A percentile compares a stretch with the other conserved stretches of the same genome.
phyloP scores from a whole-genome alignment of 2,888 invertebrate genomes.

The Volucella zonaria region DNA sequence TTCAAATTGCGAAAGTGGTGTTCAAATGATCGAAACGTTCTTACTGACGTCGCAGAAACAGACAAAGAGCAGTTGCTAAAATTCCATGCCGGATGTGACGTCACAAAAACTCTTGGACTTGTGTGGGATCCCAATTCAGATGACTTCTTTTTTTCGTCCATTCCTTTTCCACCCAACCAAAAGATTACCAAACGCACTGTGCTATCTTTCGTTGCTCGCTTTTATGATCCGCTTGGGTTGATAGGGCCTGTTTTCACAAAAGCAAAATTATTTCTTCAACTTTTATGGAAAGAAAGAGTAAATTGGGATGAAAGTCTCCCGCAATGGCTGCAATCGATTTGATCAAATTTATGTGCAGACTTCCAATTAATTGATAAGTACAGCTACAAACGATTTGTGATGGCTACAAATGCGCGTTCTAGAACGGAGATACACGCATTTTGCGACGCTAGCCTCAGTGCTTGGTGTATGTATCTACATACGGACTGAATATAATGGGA shows the following conservation, averaged over 20 bases:
- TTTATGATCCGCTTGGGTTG: conserved; percentile 58
- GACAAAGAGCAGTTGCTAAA: background rate
- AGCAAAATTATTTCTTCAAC: conserved; percentile 60
- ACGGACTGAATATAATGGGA: no score
- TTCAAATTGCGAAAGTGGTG: background rate
- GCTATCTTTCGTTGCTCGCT: conserved; percentile 47
- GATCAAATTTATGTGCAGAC: conserved; percentile 16
- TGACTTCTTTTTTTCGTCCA: conserved; percentile 43
- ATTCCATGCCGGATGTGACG: conserved; percentile 36
- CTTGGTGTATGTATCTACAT: no score
- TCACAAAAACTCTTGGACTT: conserved; percentile 46
- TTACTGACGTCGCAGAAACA: conserved; percentile 1
- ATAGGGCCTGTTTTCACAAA: no score
- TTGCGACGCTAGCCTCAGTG: no score
- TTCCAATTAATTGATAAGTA: no score
- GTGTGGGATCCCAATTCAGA: no score
- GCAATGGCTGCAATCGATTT: conserved; percentile 52
- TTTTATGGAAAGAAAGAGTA: conserved; percentile 49
- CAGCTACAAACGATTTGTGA: no score
- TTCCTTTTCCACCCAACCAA: background rate
- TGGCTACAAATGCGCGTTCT: no score
- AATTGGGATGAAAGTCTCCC: conserved; percentile 61
- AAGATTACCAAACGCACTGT: conserved; percentile 43
- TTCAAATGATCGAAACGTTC: conserved; percentile 2
- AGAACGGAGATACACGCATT: no score